These are phyloP conservation scores for Hypsopygia costalis DNA, from an alignment of 2,888 invertebrate species.

Conservation along the genomic window DNA sequence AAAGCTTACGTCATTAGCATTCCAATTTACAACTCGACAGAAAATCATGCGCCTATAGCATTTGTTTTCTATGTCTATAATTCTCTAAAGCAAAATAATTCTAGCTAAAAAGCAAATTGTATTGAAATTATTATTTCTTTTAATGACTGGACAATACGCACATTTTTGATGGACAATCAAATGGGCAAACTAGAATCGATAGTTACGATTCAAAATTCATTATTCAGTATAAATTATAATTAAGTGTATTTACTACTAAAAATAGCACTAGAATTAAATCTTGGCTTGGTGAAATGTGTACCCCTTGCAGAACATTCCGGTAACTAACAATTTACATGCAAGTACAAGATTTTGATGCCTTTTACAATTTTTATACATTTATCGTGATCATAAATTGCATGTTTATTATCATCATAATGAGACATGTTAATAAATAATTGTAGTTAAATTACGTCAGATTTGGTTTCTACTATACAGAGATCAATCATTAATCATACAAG, in stretches of 20 bases:
- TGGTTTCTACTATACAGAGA: constrained; percentile 70
- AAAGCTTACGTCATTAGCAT: neutral
- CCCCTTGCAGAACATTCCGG: constrained; percentile 34
- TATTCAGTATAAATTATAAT: constrained; percentile 63
- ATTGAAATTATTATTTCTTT: neutral
- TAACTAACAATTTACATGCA: constrained; percentile 52
- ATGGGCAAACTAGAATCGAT: constrained; percentile 50
- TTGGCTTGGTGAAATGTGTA: constrained; percentile 38
- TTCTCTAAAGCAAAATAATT: neutral
- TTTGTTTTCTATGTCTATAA: neutral
- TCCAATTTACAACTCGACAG: neutral
- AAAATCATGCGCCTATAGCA: neutral
- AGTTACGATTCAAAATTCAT: constrained; percentile 54
- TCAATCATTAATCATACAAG: constrained; percentile 53
- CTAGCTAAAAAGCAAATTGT: constrained; percentile 4
- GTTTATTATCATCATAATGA: constrained; percentile 33
- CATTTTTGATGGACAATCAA: constrained; percentile 11
- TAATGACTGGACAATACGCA: neutral
- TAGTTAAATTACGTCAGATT: constrained; percentile 52
- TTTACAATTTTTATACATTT: constrained; percentile 36
- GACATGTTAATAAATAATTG: constrained; percentile 30
- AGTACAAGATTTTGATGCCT: constrained; percentile 30
- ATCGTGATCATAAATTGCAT: constrained; percentile 24
- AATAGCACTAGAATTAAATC: constrained; percentile 53
- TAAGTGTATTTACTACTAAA: constrained; percentile 54